Conservation (phyloP, 2,888 invertebrate genomes). For the Caenorhabditis drosophilae region DNA sequence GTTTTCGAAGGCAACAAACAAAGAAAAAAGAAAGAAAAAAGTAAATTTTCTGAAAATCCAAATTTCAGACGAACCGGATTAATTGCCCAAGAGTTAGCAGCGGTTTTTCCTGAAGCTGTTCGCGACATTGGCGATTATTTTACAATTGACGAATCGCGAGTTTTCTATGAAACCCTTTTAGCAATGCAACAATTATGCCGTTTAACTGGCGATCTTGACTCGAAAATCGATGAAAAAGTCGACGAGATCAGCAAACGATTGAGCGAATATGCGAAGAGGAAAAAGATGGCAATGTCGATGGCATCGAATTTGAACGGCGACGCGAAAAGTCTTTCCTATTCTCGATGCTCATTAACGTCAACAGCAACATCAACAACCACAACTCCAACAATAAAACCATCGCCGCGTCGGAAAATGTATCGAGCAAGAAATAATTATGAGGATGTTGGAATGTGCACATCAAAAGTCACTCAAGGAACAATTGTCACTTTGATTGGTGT, state of each 20-base stretch:
- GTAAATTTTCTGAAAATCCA: too few relatives aligned
- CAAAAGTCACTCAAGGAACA: slow-evolving; percentile 77
- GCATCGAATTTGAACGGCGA: slow-evolving; percentile 30
- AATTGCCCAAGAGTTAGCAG: slow-evolving; percentile 79
- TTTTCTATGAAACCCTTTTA: slow-evolving; percentile 97
- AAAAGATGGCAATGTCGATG: slow-evolving; percentile 43
- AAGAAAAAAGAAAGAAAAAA: too few relatives aligned
- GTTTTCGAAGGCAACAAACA: too few relatives aligned
- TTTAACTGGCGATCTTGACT: slow-evolving; percentile 91
- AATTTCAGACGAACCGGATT: slow-evolving; percentile 52
- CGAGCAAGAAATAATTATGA: background rate
- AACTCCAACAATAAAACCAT: slow-evolving; percentile 10
- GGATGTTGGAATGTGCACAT: background rate
- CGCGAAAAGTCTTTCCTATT: slow-evolving; percentile 36
- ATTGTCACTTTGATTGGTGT: slow-evolving; percentile 88
- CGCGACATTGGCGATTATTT: slow-evolving; percentile 87
- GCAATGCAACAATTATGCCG: slow-evolving; percentile 96
- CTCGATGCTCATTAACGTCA: slow-evolving; percentile 49
- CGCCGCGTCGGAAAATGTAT: background rate
- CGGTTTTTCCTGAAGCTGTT: slow-evolving; percentile 86
- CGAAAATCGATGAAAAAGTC: slow-evolving; percentile 90
- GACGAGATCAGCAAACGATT: slow-evolving; percentile 55
- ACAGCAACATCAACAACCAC: slow-evolving; percentile 8
- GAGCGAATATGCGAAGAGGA: slow-evolving; percentile 36
- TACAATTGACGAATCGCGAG: slow-evolving; percentile 97